Evolutionary conservation across 1,140 invertebrate genomes (phyloP), one percentile per base, ranked within the genome.

Genomic region (Papilio dardanus): DNA sequence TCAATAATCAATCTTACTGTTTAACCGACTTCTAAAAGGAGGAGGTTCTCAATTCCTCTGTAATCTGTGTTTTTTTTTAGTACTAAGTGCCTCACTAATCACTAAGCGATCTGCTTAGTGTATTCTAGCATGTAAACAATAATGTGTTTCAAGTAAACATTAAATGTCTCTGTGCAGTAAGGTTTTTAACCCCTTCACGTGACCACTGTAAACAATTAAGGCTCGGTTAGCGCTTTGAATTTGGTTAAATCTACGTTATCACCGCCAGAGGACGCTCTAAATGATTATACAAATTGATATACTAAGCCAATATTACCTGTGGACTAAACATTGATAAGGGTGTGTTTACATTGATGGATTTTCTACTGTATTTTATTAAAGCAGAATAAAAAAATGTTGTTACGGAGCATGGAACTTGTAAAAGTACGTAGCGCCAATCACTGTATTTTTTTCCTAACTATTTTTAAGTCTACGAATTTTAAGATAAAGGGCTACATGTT

Each of bases 231-330:
- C 78, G 83, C 77, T 79, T 76, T 37, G 78, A 81, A 80, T 86
- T 81, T 85, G 81, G 86, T 83, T 86, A 87, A 85, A 79, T 76
- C 75, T 73, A 77, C 79, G 79, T 83, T 84, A 86, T 85, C 84
- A 82, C 83, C 40, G 54, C 46, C 71, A 78, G 81, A 85, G 87
- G 84, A 87, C 94, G 79, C 79, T 74, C 82, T 88, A 88, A 88
- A 65, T 71, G 93, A 94, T 31, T 94, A 94, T 78, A 93, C 93
- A 86, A 94, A 95, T 88, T 95, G 94, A 94, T 77, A 1, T 28
- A 28, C 54, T 62, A 24, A 12, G 12, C 54, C 10, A 62, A 62
- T 62, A 62, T 62, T 24, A 62, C 54, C 21, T 62, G 24, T 24
- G 8, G 50, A 28, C 50, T 24, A 16, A 50, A 58, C 10, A 62